These are phyloP conservation scores for Myripristis murdjan DNA, from an alignment of 2,797 vertebrate genomes.

Conservation along the genomic window DNA sequence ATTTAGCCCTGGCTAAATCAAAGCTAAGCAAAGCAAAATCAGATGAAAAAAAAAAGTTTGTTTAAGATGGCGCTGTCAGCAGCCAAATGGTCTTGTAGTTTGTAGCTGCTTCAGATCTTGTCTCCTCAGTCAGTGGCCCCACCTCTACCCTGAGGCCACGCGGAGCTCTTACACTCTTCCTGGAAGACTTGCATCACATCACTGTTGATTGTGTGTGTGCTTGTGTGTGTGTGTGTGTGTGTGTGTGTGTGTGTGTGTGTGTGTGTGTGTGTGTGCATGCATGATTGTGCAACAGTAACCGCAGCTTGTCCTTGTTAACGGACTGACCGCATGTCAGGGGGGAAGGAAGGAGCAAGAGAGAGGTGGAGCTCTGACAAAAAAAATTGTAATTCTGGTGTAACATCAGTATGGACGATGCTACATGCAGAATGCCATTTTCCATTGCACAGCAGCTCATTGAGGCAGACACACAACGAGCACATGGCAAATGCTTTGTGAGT, in stretches of 20 bases:
- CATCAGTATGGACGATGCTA: too few species aligned
- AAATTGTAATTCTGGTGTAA: too few species aligned
- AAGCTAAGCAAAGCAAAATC: too few species aligned
- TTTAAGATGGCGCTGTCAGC: too few species aligned
- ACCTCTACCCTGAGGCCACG: conserved; percentile 37
- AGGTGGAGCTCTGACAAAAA: conserved; percentile 1
- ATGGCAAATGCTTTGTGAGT: too few species aligned
- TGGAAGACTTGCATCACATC: conserved; percentile 50
- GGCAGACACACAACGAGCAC: too few species aligned
- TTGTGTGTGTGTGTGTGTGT: conserved; percentile 7
- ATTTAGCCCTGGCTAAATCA: too few species aligned
- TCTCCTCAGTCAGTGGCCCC: conserved; percentile 15
- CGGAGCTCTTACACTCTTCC: conserved; percentile 33
- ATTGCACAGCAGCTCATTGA: too few species aligned
- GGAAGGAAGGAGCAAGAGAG: conserved; percentile 24
- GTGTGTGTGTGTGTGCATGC: too few species aligned
- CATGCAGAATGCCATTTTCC: too few species aligned
- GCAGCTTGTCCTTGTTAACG: conserved; percentile 31
- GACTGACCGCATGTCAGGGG: conserved; percentile 34
- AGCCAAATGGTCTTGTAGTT: conserved; percentile 16
- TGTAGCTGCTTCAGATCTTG: conserved; percentile 28
- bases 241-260: too few species aligned
- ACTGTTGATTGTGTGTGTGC: conserved; percentile 8
- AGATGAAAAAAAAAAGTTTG: too few species aligned
- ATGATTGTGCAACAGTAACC: conserved; percentile 53